Evolutionary conservation across 2,888 invertebrate species (phyloP).

Genomic region (Copidosoma aretas): DNA sequence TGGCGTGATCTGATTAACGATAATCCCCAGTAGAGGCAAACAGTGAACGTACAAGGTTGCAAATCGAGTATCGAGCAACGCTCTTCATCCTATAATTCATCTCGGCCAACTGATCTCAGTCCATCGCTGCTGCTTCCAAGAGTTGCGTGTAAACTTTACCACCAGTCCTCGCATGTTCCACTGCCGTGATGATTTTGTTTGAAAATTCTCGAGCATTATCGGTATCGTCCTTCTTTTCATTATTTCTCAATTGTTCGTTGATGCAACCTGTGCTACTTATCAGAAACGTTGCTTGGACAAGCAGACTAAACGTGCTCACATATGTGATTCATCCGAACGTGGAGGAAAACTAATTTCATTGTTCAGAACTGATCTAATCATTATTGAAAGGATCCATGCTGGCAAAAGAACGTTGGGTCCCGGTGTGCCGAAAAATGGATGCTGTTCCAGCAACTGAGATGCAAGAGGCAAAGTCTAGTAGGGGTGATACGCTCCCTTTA

Average conservation of each 20-base stretch:
- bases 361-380: neutral
- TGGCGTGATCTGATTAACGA: conserved; percentile 59
- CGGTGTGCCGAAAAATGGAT: conserved; percentile 95
- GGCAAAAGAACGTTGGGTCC: conserved; percentile 97
- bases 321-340: conserved; percentile 64
- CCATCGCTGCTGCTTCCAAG: conserved; percentile 64
- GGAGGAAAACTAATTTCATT: conserved; percentile 37
- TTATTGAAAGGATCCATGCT: conserved; percentile 74
- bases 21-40: conserved; percentile 64
- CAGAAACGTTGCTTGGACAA: conserved; percentile 90
- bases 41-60: conserved; percentile 79
- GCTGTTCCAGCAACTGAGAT: too few species aligned
- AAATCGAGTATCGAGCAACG: conserved; percentile 82
- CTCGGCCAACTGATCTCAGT: conserved; percentile 72
- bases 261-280: conserved; percentile 44
- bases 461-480: conserved; percentile 86
- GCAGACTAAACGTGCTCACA: conserved; percentile 87
- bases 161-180: conserved; percentile 74
- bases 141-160: conserved; percentile 61
- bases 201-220: too few species aligned
- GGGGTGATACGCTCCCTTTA: conserved; percentile 88
- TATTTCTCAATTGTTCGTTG: conserved; percentile 43
- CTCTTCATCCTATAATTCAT: conserved; percentile 81
- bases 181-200: conserved; percentile 75
- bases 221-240: conserved; percentile 51